Evolutionary conservation across 1,140 invertebrate species (phyloP), one percentile per base, ranked within the genome.

Genomic region (Bactericera cockerelli): DNA sequence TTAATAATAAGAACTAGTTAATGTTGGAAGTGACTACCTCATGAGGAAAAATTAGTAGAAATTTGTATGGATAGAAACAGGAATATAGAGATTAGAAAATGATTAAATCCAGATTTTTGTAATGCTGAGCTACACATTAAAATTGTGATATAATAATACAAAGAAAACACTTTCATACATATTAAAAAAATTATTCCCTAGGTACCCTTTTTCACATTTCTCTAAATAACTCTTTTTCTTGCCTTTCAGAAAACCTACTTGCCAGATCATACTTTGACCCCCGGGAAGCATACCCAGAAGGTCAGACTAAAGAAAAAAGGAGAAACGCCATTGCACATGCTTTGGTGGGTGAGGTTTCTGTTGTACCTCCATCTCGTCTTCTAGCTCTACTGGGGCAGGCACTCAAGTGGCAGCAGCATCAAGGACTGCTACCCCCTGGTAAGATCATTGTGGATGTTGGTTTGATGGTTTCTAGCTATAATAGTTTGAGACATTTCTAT

Each of bases 351-450:
- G 97, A 99, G 81, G 95, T 99, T 8, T 95, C 93, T 42, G 96
- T 99, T 1, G 97, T 99, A 59, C 94, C 95, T 6, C 94, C 93
- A 1, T 95, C 93, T 36, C 81, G 97, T 71, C 76, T 99, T 11
- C 74, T 99, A 55, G 92, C 93, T 14, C 73, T 98, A 55, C 77
- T 99, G 0, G 93, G 93, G 0, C 96, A 99, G 75, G 90, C 95
- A 3, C 76, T 99, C 24, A 99, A 99, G 77, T 99, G 97, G 97
- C 97, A 99, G 71, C 95, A 99, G 69, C 93, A 98, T 77, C 96
- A 99, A 75, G 97, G 96, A 61, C 77, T 99, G 11, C 73, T 99
- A 10, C 96, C 96, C 10, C 95, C 95, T 56, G 94, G 87, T 77
- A 66, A 19, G 22, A 19, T n/a, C n/a, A n/a, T n/a, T n/a, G n/a